Evolutionary conservation across 1,140 invertebrate species (phyloP).

Genomic region (Probaryconus sp.): DNA sequence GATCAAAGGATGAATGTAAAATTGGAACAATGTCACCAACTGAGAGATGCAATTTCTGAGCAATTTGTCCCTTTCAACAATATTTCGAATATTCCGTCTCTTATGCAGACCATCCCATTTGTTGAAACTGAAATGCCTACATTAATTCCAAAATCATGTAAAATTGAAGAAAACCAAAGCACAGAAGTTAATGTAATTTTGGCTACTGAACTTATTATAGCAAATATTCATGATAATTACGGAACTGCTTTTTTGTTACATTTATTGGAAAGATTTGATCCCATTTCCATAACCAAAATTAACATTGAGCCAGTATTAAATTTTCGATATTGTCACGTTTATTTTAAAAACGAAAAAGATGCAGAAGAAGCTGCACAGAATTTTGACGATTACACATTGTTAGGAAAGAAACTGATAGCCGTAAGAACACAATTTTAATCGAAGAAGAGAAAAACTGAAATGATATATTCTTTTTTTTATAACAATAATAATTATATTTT

Average conservation of each 20-base stretch:
- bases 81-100: too few species aligned
- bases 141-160: not conserved
- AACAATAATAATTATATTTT: too few species aligned
- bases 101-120: too few species aligned
- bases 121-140: too few species aligned
- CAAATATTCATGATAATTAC: conserved; percentile 63
- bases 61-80: too few species aligned
- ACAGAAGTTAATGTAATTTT: not conserved
- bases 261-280: conserved; percentile 66
- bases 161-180: not conserved
- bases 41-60: too few species aligned
- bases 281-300: conserved; percentile 64
- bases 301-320: conserved; percentile 5
- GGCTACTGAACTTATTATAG: conserved; percentile 67
- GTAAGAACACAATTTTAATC: too few species aligned
- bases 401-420: conserved; percentile 34
- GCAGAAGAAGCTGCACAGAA: conserved; percentile 45
- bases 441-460: too few species aligned
- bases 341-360: conserved; percentile 60
- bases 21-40: too few species aligned
- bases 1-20: too few species aligned
- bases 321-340: conserved; percentile 69
- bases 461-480: too few species aligned
- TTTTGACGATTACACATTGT: conserved; percentile 60
- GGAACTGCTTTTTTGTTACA: conserved; percentile 64